Conservation (phyloP, 1,140 invertebrate genomes). For the Saccostrea cuccullata region DNA sequence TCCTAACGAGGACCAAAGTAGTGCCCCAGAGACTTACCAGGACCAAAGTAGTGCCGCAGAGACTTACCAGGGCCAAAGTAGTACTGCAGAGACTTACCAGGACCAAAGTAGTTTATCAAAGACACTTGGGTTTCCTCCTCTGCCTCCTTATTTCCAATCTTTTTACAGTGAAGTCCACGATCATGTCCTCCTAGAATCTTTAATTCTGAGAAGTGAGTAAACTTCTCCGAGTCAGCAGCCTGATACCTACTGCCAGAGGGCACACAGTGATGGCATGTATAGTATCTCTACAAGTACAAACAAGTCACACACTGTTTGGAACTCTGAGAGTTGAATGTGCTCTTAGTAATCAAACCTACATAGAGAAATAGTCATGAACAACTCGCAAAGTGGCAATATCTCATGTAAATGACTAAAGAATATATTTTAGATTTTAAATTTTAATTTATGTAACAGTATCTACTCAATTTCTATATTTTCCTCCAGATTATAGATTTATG, state of each 20-base stretch:
- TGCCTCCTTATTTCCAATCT: not conserved
- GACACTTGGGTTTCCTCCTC: not conserved
- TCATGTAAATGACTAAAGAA: too few relatives aligned
- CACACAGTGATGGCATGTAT: not conserved
- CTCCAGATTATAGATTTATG: too few relatives aligned
- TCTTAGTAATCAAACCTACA: too few relatives aligned
- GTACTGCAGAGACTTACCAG: not conserved
- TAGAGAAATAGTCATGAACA: too few relatives aligned
- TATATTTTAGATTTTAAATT: too few relatives aligned
- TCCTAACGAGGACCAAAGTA: not conserved
- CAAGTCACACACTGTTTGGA: too few relatives aligned
- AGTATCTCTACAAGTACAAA: not conserved
- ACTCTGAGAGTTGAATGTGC: too few relatives aligned
- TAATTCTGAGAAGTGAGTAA: not conserved
- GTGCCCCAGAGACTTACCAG: not conserved
- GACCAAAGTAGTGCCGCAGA: not conserved
- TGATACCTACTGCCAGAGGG: slow-evolving; percentile 7
- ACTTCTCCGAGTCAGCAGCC: not conserved
- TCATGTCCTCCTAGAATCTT: slow-evolving; percentile 3
- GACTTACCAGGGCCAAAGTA: slow-evolving; percentile 3
- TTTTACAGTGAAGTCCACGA: not conserved
- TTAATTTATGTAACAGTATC: too few relatives aligned
- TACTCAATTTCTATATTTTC: too few relatives aligned
- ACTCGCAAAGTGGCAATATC: too few relatives aligned
- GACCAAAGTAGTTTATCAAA: not conserved